Base-by-base conservation (phyloP, 92 coral and sea anemone species). In the Nematostella vectensis region DNA sequence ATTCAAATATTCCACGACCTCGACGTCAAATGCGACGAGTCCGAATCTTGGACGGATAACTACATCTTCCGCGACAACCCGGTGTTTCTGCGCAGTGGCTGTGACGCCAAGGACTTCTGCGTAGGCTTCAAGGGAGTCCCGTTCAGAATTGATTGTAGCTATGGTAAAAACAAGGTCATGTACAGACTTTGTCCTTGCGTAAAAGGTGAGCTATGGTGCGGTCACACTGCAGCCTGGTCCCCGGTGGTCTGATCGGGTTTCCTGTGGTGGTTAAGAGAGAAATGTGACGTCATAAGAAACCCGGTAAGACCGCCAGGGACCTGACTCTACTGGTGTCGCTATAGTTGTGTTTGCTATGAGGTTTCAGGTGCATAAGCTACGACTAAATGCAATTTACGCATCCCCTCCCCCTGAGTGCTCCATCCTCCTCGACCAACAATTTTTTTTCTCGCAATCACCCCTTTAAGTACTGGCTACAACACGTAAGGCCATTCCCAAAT, bases 111-210 rank as follows among this genome's bases (percentile, higher is more conserved):
- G 16, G 60, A 52, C 25, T 31, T 50, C 26, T 64, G 70, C 31
- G 39, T n/a, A 42, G 70, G 70, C 2, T 64, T 50, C 18, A 25
- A 64, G 16, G 21, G 27, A 16, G 53, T 64, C 22, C 70, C 70
- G 21, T 51, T 50, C 0, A 2, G 25, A 0, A 64, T 64, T 20
- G 47, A 64, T 38, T 64, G 70, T 27, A 8, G 39, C 2, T 25
- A 28, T 25, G 31, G 40, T 2, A 50, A 50, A 3, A 44, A 38
- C 29, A 47, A 23, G 53, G 42, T n/a, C 40, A 29, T 38, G 0
- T 33, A 19, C 21, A 36, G 70, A 11, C 13, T 64, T 17, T 64
- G 70, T 12, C 70, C 70, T 9, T 64, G 70, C 18, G 70, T 64
- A 3, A 47, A 28, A 25, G 70, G 70, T 63, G 36, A 3, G 65